Base-by-base conservation (phyloP, 2,888 invertebrate genomes). In the Muscina levida region DNA sequence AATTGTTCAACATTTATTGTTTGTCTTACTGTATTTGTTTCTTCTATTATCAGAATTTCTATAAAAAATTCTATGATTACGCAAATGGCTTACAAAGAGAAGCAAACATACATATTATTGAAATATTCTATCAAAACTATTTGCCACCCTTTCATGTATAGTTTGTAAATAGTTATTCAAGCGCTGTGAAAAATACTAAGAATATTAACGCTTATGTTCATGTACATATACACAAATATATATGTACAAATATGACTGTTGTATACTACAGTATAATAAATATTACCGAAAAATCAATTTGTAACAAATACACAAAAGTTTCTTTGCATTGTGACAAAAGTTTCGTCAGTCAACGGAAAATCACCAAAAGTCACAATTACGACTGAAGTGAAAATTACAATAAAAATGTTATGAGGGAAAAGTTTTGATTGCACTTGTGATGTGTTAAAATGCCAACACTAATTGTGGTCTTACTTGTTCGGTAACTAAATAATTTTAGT, bases 341-440 rank as follows among this genome's bases (percentile, higher is more conserved):
- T 26, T 13, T 17, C 26, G 17, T 48, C 42, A 46, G 24, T 53
- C 31, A 8, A 10, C 39, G 4, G 42, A 42, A 42, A 10, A 19
- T 10, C 46, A 19, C 22, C 46, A 24, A 24, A 44, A 65, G 22
- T 68, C 44, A 72, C 67, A n/a, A n/a, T n/a, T 2, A 31, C 51
- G 66, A 68, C 59, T 59, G 11, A 72, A 77, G 56, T 70, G 24
- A 62, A 70, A 72, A 67, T 59, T 77, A 44, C 67, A 53, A 44
- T 44, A 62, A 72, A 53, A 78, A 71, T 46, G 39, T 79, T 71
- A 42, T 5, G 31, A 67, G 66, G 67, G 31, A 66, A 59, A 79
- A 79, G 66, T 75, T 75, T 79, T 72, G 44, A 75, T 67, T 79
- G 71, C 51, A 67, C 44, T 74, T 74, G 11, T 39, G 59, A 79